Evolutionary conservation across 2,113 vertebrate species (phyloP), one percentile per base, ranked within the genome.

Genomic region (Oplegnathus fasciatus): DNA sequence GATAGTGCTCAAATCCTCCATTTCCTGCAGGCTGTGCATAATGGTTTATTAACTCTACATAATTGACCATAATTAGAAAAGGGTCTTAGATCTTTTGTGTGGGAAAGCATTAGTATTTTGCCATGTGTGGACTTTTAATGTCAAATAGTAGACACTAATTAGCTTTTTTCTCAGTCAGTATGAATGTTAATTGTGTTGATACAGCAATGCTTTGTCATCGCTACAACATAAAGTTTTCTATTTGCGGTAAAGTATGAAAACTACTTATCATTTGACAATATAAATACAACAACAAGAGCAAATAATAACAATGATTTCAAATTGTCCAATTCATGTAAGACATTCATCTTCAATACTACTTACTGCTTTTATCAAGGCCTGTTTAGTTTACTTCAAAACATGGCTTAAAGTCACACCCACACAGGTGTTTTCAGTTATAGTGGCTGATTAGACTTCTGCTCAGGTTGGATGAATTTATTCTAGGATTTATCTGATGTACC

Each of bases 31-130:
- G 77, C 84, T 86, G 57, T 72, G 65, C 68, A 85, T 87, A 91
- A 93, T 91, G 86, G 77, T 83, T 91, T 87, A 89, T 89, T 89
- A 93, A 92, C 78, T 88, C 77, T 62, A 76, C 70, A 87, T 88
- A 91, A 93, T 84, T 92, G 87, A 85, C 86, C 70, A 75, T 89
- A 87, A 91, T 93, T 91, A 90, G 55, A 74, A 75, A 85, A 66
- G 48, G 32, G 61, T 68, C 68, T 93, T 60, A 67, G 80, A 86
- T 92, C 78, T 87, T 88, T 84, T 84, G 28, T 89, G 61, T 60
- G 20, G 67, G 78, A 90, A 86, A 78, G 48, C 14, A 42, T 34
- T n/a, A 32, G 55, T 24, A 44, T 82, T 86, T 89, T 82, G 44
- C 69, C 67, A 50, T 78, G 50, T 78, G 50, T 75, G 72, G 46